These are phyloP conservation scores for Syrphus vitripennis DNA, from an alignment of 2,888 invertebrate genomes.

Conservation along the genomic window DNA sequence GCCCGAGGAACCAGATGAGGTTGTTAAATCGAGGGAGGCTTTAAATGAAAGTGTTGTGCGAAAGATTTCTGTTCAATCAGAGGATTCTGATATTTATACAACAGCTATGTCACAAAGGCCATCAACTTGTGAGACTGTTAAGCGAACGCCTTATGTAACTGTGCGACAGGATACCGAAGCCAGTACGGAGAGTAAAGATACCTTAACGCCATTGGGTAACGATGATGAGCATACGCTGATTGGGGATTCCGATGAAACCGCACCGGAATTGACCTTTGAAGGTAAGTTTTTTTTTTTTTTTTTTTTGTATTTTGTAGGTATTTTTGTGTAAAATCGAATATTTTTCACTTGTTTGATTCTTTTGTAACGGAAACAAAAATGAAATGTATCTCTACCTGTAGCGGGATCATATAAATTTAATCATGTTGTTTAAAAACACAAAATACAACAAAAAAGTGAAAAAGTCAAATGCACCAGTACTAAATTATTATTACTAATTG, in stretches of 20 bases:
- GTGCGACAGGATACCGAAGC: constrained; percentile 80
- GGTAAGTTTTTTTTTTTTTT: constrained; percentile 73
- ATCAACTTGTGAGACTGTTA: constrained; percentile 79
- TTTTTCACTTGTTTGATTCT: too few species aligned
- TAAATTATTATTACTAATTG: too few species aligned
- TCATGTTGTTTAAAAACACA: too few species aligned
- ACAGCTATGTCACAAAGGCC: constrained; percentile 78
- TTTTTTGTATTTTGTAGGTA: too few species aligned
- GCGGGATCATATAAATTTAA: too few species aligned
- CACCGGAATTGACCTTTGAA: constrained; percentile 79
- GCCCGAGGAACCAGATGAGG: constrained; percentile 86
- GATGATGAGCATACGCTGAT: constrained; percentile 79
- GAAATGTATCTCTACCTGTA: too few species aligned
- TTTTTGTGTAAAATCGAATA: background rate
- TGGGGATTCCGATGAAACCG: constrained; percentile 79
- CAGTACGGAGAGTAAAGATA: constrained; percentile 81
- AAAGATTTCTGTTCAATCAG: constrained; percentile 80
- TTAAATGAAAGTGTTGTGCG: constrained; percentile 78
- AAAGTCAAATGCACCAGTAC: too few species aligned
- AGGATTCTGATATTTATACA: constrained; percentile 79
- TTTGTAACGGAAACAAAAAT: too few species aligned
- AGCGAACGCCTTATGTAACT: constrained; percentile 79
- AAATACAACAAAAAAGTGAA: too few species aligned
- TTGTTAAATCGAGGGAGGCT: constrained; percentile 79
- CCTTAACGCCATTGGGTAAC: constrained; percentile 79